Evolutionary conservation across 35 echinoderm and acorn worm species (phyloP).

Genomic region (Ophiothrix spiculata): DNA sequence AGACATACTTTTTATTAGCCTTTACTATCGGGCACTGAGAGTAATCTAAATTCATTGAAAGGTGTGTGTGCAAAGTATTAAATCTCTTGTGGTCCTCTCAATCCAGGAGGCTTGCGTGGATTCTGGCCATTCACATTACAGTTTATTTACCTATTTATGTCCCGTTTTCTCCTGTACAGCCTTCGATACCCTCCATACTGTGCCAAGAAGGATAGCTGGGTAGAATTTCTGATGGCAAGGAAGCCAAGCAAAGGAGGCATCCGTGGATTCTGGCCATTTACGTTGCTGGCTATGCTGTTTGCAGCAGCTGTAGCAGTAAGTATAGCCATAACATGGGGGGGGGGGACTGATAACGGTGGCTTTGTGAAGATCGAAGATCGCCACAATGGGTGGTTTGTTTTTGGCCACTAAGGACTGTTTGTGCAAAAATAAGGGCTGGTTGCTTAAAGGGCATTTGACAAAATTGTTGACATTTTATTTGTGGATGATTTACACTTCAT

Average conservation of each 20-base stretch:
- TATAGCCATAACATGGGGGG: not conserved
- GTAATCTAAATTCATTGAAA: not conserved
- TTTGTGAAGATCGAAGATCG: too few relatives aligned
- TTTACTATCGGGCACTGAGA: not conserved
- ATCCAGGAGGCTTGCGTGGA: too few relatives aligned
- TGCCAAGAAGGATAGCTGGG: not conserved
- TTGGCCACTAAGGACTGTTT: not conserved
- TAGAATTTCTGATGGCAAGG: slow-evolving; percentile 4
- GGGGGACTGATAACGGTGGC: too few relatives aligned
- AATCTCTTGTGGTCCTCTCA: not conserved
- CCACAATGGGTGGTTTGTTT: not conserved
- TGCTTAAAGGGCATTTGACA: not conserved
- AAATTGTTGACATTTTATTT: not conserved
- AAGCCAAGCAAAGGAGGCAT: not conserved
- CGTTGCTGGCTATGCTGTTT: not conserved
- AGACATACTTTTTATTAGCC: not conserved
- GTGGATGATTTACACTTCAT: not conserved
- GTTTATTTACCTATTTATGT: not conserved
- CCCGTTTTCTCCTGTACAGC: not conserved
- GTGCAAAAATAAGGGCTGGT: not conserved
- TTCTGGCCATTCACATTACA: not conserved
- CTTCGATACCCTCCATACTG: slow-evolving; percentile 31
- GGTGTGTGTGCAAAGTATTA: not conserved
- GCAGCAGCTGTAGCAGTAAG: not conserved
- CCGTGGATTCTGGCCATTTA: not conserved